Evolutionary conservation across 53 echinoderm and acorn worm species (phyloP).

Genomic region (Paracentrotus lividus): DNA sequence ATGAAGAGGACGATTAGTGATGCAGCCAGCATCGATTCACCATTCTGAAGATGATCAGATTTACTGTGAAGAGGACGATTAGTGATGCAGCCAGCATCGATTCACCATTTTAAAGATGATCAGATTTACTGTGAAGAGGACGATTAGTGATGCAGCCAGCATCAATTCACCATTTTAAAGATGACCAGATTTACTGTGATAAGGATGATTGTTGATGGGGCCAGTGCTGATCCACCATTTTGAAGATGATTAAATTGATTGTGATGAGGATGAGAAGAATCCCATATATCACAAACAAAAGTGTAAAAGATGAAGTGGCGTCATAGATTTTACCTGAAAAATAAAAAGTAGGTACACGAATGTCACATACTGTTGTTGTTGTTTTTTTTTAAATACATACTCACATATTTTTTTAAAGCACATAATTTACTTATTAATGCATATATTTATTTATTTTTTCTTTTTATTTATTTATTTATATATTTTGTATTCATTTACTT

Average conservation of each 20-base stretch:
- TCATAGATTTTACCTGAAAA: conserved; percentile 41
- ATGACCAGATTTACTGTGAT: too few species aligned
- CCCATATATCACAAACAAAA: neutral
- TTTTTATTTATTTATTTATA: neutral
- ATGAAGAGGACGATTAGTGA: too few species aligned
- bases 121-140: too few species aligned
- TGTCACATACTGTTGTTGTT: neutral
- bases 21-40: too few species aligned
- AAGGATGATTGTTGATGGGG: too few species aligned
- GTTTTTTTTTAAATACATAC: neutral
- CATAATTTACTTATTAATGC: neutral
- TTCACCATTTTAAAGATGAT: too few species aligned
- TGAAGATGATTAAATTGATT: neutral
- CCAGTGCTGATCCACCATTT: neutral
- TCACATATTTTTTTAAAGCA: too few species aligned
- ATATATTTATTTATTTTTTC: neutral
- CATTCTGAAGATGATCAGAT: too few species aligned
- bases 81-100: too few species aligned
- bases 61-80: too few species aligned
- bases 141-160: too few species aligned
- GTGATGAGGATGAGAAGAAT: neutral
- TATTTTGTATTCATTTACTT: neutral
- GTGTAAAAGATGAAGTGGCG: neutral
- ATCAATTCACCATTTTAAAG: too few species aligned
- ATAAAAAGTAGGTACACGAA: neutral